A percentile compares a stretch with the other conserved stretches of the same genome.
Conservation (phyloP, 2,888 invertebrate species). For the Isotomurus palustris region DNA sequence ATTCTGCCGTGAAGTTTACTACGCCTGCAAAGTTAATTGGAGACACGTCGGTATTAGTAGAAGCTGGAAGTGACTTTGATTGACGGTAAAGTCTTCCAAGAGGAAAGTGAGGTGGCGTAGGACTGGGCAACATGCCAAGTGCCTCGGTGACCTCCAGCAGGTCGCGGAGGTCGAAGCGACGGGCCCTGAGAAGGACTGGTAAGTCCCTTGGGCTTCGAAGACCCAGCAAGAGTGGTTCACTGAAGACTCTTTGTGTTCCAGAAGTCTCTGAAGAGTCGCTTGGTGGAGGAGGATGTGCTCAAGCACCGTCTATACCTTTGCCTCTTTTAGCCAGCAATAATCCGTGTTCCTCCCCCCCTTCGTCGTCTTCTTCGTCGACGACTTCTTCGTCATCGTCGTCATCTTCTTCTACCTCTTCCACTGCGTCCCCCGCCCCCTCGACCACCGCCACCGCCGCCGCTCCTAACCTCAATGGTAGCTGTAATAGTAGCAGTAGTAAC, state of each 20-base stretch:
- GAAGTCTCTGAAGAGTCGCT: constrained; percentile 40
- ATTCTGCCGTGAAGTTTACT: no score
- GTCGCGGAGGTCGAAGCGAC: constrained; percentile 84
- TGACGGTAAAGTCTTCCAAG: no score
- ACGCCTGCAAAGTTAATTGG: no score
- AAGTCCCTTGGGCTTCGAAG: not conserved
- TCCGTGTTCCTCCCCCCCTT: constrained; percentile 30
- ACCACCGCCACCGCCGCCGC: constrained; percentile 47
- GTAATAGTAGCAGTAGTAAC: constrained; percentile 56
- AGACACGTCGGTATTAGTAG: no score
- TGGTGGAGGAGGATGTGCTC: constrained; percentile 18
- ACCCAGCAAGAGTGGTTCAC: not conserved
- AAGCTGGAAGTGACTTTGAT: no score
- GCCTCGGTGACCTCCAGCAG: constrained; percentile 89
- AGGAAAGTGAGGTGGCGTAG: no score
- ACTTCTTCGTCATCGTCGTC: constrained; percentile 36
- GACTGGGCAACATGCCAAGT: constrained; percentile 83
- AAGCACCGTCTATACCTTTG: constrained; percentile 44
- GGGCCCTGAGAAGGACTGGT: constrained; percentile 76
- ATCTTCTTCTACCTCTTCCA: constrained; percentile 36
- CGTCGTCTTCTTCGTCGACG: constrained; percentile 19
- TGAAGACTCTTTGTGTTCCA: constrained; percentile 16
- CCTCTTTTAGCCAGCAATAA: constrained; percentile 40
- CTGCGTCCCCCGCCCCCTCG: constrained; percentile 47
- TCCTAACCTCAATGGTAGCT: constrained; percentile 51